Evolutionary conservation across 2,888 invertebrate species (phyloP).

Genomic region (Cremastinae sp.): DNA sequence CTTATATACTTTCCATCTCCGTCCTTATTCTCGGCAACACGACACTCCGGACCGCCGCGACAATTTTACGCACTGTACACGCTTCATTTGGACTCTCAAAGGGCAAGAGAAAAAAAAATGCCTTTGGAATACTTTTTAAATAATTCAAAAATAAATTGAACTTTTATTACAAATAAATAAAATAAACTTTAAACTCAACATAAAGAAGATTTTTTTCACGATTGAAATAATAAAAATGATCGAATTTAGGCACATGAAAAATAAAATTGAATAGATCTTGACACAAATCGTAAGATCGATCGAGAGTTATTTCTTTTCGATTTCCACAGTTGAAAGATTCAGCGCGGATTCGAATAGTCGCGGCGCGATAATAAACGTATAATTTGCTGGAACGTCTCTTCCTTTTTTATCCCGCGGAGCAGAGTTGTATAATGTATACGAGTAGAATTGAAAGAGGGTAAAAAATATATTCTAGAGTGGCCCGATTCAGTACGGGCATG

Average conservation of each 20-base stretch:
- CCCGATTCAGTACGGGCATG: constrained; percentile 23
- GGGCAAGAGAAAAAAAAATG: constrained; percentile 12
- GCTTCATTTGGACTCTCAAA: constrained; percentile 51
- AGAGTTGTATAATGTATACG: constrained; percentile 14
- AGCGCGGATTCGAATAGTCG: too few species aligned
- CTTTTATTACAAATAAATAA: too few species aligned
- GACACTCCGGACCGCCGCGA: constrained; percentile 49
- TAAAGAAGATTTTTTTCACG: too few species aligned
- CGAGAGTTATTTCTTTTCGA: too few species aligned
- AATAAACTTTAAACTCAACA: too few species aligned
- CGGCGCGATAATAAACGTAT: not conserved
- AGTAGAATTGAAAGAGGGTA: constrained; percentile 8
- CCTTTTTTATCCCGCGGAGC: not conserved
- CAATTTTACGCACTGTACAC: constrained; percentile 62
- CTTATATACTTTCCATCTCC: not conserved
- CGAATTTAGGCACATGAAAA: not conserved
- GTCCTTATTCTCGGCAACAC: constrained; percentile 14
- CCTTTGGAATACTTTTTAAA: not conserved
- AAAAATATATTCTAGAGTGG: constrained; percentile 12
- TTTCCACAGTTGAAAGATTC: too few species aligned
- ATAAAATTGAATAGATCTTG: too few species aligned
- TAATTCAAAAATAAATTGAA: too few species aligned
- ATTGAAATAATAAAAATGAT: too few species aligned
- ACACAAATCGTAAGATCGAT: too few species aligned
- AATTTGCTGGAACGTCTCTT: constrained; percentile 2